Base-by-base conservation (phyloP, 2,797 vertebrate species). In the Pitangus sulphuratus region DNA sequence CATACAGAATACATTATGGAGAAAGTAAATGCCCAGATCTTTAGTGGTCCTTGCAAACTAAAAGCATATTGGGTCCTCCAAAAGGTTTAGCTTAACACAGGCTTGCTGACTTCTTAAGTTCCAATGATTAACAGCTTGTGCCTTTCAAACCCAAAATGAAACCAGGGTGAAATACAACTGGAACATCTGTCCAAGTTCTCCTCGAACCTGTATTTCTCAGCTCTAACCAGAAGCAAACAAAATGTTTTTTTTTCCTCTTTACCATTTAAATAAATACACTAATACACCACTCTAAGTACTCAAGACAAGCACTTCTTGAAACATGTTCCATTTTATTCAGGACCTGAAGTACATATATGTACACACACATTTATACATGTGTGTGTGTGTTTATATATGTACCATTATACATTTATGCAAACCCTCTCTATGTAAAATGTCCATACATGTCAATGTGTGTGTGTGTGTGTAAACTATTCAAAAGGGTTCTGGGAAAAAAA, bases 21-120 rank as follows among this genome's bases (percentile, higher is more conserved):
- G 88, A 96, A 96, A 91, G 88, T 81, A 97, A 96, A 97, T 97
- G 95, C 96, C 96, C 94, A 91, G 93, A 85, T 95, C 83, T 94
- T 88, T 80, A 95, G 87, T 93, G 94, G 93, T 95, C 94, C 95
- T 96, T 95, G 91, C 94, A 95, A 96, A 94, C 93, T 95, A 92
- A 95, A 96, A 95, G 85, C 90, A 90, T 88, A 75, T 71, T 95
- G 93, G 94, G 88, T 95, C 87, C 89, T 95, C 88, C 68, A 93
- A 96, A 94, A 91, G 70, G 74, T 87, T 95, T 96, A 95, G 91
- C 91, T 95, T 93, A 87, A 89, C 62, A 64, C 35, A 88, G 3
- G 33, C 60, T 89, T 70, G 80, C 89, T 84, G 74, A 81, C 74
- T 77, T 88, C 57, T 66, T n/a, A 75, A 82, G 91, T 74, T 86